Evolutionary conservation across 2,113 vertebrate genomes (phyloP).

Genomic region (Lates calcarifer): DNA sequence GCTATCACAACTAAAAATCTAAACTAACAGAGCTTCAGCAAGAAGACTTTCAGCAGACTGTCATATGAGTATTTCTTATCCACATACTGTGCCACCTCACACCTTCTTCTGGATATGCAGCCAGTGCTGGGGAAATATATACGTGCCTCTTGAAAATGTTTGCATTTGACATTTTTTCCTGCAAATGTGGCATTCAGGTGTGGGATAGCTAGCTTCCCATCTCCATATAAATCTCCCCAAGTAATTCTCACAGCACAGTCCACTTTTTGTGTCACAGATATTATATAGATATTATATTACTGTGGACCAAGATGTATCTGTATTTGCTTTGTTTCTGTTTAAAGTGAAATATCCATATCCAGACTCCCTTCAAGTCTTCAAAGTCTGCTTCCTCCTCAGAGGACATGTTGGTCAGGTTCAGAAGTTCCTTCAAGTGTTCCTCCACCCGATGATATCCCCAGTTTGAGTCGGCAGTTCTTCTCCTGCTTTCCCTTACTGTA

Average conservation of each 20-base stretch:
- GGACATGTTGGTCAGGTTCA: too few relatives aligned
- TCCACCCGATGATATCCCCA: too few relatives aligned
- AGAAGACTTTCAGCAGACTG: neutral
- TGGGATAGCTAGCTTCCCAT: neutral
- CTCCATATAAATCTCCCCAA: neutral
- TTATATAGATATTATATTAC: too few relatives aligned
- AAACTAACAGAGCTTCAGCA: neutral
- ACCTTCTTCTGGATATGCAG: neutral
- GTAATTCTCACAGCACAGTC: neutral
- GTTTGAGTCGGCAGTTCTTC: too few relatives aligned
- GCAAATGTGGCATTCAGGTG: neutral
- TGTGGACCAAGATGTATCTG: neutral
- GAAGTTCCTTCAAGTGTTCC: too few relatives aligned
- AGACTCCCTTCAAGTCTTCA: too few relatives aligned
- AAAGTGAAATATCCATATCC: neutral
- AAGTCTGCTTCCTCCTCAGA: too few relatives aligned
- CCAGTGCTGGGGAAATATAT: neutral
- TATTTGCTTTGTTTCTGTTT: neutral
- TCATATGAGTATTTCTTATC: neutral
- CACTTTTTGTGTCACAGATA: neutral
- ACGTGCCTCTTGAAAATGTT: neutral
- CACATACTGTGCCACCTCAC: neutral
- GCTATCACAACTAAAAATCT: too few relatives aligned
- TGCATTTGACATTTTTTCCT: too few relatives aligned
- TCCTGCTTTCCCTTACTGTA: too few relatives aligned